phyloP scores from a whole-genome alignment of 2,797 vertebrate genomes.

The Ctenochaetus hawaiiensis region DNA sequence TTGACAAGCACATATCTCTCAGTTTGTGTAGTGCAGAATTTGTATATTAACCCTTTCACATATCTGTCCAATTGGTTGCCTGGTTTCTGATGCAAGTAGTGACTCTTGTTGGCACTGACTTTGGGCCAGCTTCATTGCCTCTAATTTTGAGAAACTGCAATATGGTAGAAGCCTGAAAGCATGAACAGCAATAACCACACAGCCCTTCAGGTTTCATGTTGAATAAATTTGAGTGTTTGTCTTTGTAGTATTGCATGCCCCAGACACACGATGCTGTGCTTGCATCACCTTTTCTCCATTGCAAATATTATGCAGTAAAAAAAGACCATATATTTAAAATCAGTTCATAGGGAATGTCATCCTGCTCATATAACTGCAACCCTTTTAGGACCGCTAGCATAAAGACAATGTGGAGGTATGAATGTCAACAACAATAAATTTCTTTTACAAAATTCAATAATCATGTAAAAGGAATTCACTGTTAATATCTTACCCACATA shows the following conservation, averaged over 20 bases:
- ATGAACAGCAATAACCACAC: slow-evolving; percentile 27
- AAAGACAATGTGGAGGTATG: slow-evolving; percentile 17
- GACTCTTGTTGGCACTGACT: slow-evolving; percentile 22
- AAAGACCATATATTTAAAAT: slow-evolving; percentile 19
- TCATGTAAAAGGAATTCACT: slow-evolving; percentile 8
- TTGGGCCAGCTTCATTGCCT: slow-evolving; percentile 21
- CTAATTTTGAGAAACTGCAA: slow-evolving; percentile 39
- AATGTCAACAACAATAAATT: background rate
- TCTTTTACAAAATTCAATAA: slow-evolving; percentile 4
- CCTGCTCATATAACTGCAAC: slow-evolving; percentile 23
- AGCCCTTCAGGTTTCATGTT: slow-evolving; percentile 20
- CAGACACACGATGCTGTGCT: slow-evolving; percentile 12
- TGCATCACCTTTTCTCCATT: slow-evolving; percentile 14
- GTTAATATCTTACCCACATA: background rate
- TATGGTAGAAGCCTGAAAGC: slow-evolving; percentile 22
- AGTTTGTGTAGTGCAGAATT: slow-evolving; percentile 34
- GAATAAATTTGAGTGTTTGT: slow-evolving; percentile 38
- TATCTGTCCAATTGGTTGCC: slow-evolving; percentile 23
- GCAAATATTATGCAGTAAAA: slow-evolving; percentile 9
- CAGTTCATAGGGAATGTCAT: slow-evolving; percentile 19
- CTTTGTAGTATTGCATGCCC: slow-evolving; percentile 6
- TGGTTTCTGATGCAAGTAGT: slow-evolving; percentile 30
- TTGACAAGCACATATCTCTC: slow-evolving; percentile 27
- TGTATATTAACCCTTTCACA: slow-evolving; percentile 40
- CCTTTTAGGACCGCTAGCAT: slow-evolving; percentile 25